Percentiles rank a stretch among this genome's conserved stretches.
Conservation (phyloP, 2,888 invertebrate genomes). For the Leucophenga maculata region DNA sequence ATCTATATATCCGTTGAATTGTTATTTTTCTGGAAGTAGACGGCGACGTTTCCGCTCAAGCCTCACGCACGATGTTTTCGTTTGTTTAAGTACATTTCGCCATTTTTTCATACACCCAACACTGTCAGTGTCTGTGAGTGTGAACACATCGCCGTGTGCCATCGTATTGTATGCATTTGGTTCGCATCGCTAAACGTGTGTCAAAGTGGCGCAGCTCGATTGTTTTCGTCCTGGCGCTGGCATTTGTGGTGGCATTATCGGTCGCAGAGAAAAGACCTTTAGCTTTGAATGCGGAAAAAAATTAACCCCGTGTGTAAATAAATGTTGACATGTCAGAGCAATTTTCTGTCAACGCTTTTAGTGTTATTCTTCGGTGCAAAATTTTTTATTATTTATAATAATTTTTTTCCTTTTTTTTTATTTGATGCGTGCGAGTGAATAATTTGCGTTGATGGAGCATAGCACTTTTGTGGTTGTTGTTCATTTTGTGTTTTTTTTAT, state of each 20-base stretch:
- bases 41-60: slow-evolving; percentile 6
- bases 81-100: background rate
- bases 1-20: background rate
- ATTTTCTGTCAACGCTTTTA: slow-evolving; percentile 18
- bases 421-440: background rate
- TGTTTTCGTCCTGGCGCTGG: background rate
- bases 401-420: background rate
- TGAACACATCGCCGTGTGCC: slow-evolving; percentile 7
- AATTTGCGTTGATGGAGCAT: background rate
- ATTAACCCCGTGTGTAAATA: background rate
- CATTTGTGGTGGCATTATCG: slow-evolving; percentile 1
- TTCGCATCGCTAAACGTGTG: background rate
- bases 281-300: background rate
- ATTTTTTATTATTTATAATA: background rate
- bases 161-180: background rate
- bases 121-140: slow-evolving; percentile 19
- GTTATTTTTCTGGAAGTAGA: slow-evolving; percentile 7
- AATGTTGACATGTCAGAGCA: slow-evolving; percentile 16
- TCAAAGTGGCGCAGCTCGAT: background rate
- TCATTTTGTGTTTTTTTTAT: background rate
- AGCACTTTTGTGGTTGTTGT: background rate
- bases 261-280: background rate
- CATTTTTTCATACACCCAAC: slow-evolving; percentile 8
- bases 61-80: background rate
- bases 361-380: background rate